Evolutionary conservation across 2,113 vertebrate genomes (phyloP), one percentile per base, ranked within the genome.

Genomic region (Tachuris rubrigastra): DNA sequence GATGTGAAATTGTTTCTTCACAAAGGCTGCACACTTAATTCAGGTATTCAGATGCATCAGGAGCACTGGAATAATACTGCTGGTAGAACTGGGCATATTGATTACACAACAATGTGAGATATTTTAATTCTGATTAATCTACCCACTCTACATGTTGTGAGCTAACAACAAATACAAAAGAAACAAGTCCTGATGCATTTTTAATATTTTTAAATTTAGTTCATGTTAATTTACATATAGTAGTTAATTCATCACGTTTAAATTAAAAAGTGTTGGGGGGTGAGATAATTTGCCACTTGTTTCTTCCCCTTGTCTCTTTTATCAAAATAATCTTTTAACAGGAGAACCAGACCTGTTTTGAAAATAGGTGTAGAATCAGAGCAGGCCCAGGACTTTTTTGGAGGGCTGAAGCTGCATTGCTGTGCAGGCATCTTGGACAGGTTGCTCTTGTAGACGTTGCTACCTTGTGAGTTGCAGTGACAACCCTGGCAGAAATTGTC

Each of bases 391-490:
- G 81, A 74, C 47, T 73, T 12, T 1, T 63, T 8, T 47, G 41
- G 27, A 69, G 67, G 47, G 47, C 69, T 47, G 50, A 59, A n/a
- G 41, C 52, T 69, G 27, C 56, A 2, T 66, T 69, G 27, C 73
- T 71, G 5, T 24, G 2, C 1, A 0, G 42, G 25, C 46, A 25
- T 35, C 30, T 56, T n/a, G 50, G 37, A 6, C 19, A 0, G 2
- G 23, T 62, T 1, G 1, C 68, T 85, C 27, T 46, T 10, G 3
- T 2, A 56, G 56, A 5, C 0, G 0, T 30, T 39, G 42, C 33
- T 65, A 5, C 79, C 66, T 59, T 82, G 35, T 37, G 59, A 93
- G 58, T 8, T 58, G 73, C 69, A 56, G 66, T 18, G 74, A 82
- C 59, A 67, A 31, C 5, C 4, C 23, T 55, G 59, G 37, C 42